Evolutionary conservation across 2,797 vertebrate species (phyloP).

Genomic region (Gallinago nigripennis): DNA sequence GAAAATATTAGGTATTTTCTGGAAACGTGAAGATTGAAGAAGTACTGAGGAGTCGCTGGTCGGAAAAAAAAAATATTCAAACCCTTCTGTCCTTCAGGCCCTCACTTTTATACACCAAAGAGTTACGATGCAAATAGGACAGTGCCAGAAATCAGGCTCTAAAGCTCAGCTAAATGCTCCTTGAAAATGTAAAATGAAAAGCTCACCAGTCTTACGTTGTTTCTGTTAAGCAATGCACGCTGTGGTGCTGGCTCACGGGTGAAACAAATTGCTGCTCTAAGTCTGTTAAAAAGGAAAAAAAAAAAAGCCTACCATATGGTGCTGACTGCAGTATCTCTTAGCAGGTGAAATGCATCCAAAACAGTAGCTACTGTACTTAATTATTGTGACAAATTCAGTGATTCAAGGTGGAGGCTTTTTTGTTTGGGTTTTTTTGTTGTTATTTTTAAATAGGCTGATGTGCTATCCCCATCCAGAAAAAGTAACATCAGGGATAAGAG

Average conservation of each 20-base stretch:
- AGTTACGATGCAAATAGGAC: not conserved
- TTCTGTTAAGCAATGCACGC: conserved; percentile 16
- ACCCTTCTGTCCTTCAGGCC: not conserved
- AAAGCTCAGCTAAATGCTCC: conserved; percentile 1
- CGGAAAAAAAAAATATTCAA: not conserved
- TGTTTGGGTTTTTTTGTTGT: not conserved
- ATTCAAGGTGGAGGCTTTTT: not conserved
- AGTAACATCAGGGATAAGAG: not conserved
- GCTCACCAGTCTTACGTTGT: not conserved
- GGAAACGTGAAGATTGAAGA: not conserved
- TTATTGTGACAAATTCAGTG: conserved; percentile 54
- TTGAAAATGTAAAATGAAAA: conserved; percentile 33
- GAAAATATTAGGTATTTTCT: not conserved
- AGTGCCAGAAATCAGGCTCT: not conserved
- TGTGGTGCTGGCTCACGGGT: conserved; percentile 38
- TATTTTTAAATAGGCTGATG: not conserved
- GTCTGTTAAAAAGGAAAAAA: conserved; percentile 71
- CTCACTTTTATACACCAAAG: not conserved
- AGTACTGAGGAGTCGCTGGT: not conserved
- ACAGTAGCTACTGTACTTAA: conserved; percentile 40
- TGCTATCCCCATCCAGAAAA: not conserved
- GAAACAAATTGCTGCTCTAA: conserved; percentile 60
- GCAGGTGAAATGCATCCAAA: conserved; percentile 77
- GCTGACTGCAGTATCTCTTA: conserved; percentile 75
- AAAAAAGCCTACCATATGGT: conserved; percentile 67